These are phyloP conservation scores for Oscheius sp. DNA, from an alignment of 2,888 invertebrate genomes.

Conservation along the genomic window DNA sequence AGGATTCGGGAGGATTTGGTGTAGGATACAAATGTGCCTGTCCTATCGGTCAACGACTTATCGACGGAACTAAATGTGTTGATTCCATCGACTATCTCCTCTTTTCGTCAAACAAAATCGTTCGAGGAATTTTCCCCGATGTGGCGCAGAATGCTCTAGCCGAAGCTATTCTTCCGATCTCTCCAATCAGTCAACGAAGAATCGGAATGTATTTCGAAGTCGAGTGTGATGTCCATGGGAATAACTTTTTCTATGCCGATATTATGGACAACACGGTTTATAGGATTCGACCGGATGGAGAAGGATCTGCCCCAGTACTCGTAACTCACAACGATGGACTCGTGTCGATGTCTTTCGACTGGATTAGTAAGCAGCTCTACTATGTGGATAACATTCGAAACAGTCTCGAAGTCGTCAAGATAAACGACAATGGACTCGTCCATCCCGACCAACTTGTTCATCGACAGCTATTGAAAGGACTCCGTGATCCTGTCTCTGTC, in stretches of 20 bases:
- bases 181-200: constrained; percentile 86
- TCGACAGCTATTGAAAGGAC: constrained; percentile 59
- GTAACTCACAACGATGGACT: constrained; percentile 97
- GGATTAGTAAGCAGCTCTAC: constrained; percentile 93
- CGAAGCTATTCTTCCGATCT: constrained; percentile 91
- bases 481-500: constrained; percentile 89
- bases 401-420: constrained; percentile 79
- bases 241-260: constrained; percentile 95
- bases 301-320: constrained; percentile 76
- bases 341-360: constrained; percentile 92
- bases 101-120: constrained; percentile 78
- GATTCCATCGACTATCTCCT: constrained; percentile 68
- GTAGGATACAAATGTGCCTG: constrained; percentile 80
- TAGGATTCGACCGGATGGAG: constrained; percentile 74
- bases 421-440: constrained; percentile 57
- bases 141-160: constrained; percentile 80
- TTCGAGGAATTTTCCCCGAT: constrained; percentile 86
- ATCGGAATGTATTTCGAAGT: constrained; percentile 78
- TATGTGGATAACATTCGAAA: constrained; percentile 94
- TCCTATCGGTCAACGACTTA: constrained; percentile 81
- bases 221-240: constrained; percentile 72
- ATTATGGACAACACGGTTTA: constrained; percentile 77
- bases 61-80: constrained; percentile 66
- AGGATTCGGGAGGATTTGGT: constrained; percentile 77
- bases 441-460: constrained; percentile 68